A percentile compares a stretch with the other conserved stretches of the same genome.
These are phyloP conservation scores for Poeciliopsis infans DNA, from an alignment of 2,797 vertebrate species.

Conservation along the genomic window DNA sequence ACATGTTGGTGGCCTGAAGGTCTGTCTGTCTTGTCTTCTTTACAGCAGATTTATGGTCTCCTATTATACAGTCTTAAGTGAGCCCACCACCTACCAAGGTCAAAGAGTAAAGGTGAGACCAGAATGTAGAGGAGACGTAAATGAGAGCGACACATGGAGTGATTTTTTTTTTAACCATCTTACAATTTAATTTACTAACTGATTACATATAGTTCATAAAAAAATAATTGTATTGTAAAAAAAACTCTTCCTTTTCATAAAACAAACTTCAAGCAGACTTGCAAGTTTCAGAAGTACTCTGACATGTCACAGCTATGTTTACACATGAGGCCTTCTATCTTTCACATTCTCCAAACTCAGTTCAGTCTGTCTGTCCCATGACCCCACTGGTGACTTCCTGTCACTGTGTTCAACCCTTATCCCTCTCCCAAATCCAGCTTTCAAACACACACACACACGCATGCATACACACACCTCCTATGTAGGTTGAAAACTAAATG, in stretches of 20 bases:
- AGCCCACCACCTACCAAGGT: slow-evolving; percentile 32
- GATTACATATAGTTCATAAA: neutral
- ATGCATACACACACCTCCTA: neutral
- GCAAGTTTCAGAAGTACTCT: slow-evolving; percentile 2
- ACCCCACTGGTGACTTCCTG: slow-evolving; percentile 42
- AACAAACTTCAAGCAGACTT: slow-evolving; percentile 8
- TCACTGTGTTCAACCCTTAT: slow-evolving; percentile 14
- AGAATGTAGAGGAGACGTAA: slow-evolving; percentile 37
- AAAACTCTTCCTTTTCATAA: slow-evolving; percentile 16
- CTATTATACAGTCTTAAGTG: slow-evolving; percentile 36
- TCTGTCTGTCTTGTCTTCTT: slow-evolving; percentile 25
- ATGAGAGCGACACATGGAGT: slow-evolving; percentile 24
- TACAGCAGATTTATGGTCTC: slow-evolving; percentile 53
- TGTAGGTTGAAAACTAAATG: slow-evolving; percentile 12
- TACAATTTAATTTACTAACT: neutral
- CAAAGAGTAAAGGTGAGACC: slow-evolving; percentile 40
- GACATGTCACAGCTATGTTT: slow-evolving; percentile 62
- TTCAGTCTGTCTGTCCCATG: slow-evolving; percentile 38
- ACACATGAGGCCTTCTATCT: slow-evolving; percentile 50
- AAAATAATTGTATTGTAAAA: neutral
- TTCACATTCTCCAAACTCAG: slow-evolving; percentile 60
- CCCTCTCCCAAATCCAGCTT: neutral
- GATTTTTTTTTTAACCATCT: slow-evolving; percentile 9
- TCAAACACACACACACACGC: neutral
- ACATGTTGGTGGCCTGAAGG: neutral